These are phyloP conservation scores for Hecatera dysodea DNA, from an alignment of 2,888 invertebrate species.

Conservation along the genomic window DNA sequence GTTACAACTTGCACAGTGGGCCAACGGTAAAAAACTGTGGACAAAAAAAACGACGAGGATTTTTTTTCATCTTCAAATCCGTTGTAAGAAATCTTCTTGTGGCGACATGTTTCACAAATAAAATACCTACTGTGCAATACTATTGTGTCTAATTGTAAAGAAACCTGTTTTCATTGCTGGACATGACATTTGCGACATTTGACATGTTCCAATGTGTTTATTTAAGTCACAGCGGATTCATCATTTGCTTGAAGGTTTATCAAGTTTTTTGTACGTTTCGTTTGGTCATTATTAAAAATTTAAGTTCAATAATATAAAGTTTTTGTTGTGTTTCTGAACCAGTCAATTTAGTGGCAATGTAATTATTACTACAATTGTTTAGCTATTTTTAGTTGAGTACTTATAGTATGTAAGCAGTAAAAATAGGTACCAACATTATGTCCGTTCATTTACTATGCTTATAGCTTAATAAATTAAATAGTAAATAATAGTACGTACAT, in stretches of 20 bases:
- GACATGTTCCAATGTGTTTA: constrained; percentile 27
- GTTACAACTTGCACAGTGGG: constrained; percentile 54
- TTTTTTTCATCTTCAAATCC: constrained; percentile 19
- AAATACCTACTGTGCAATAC: constrained; percentile 30
- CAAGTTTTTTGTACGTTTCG: not conserved
- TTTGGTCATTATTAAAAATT: not conserved
- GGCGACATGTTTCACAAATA: constrained; percentile 32
- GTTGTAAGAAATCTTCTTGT: constrained; percentile 26
- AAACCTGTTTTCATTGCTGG: constrained; percentile 54
- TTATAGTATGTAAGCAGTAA: no score
- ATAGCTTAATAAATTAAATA: not conserved
- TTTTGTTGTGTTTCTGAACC: not conserved
- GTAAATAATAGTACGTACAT: not conserved
- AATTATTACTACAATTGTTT: not conserved
- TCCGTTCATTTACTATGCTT: not conserved
- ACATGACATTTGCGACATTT: constrained; percentile 29
- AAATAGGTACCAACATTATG: no score
- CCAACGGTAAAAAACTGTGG: constrained; percentile 50
- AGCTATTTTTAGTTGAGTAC: no score
- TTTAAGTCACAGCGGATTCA: constrained; percentile 11
- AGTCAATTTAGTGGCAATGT: not conserved
- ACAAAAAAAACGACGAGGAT: constrained; percentile 41
- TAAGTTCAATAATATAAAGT: not conserved
- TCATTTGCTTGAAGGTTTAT: not conserved
- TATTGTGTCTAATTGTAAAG: constrained; percentile 46